phyloP scores from a whole-genome alignment of 2,113 vertebrate species.

The Peromyscus californicus region DNA sequence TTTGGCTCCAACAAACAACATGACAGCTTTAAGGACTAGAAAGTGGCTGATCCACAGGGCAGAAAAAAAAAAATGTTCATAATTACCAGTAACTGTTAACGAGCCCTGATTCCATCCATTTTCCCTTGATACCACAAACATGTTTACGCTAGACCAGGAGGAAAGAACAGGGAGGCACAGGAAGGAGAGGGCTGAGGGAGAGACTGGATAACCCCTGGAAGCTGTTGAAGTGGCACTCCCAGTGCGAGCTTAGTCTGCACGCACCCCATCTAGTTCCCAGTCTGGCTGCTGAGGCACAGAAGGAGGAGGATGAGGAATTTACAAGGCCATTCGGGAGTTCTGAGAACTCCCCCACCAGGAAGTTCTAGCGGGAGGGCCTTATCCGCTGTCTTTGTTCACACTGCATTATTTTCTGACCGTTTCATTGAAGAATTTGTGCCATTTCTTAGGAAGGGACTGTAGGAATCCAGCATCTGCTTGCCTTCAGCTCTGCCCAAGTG shows the following conservation, averaged over 20 bases:
- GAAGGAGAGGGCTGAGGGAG: neutral
- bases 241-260: fast-evolving
- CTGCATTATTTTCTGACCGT: neutral
- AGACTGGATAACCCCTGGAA: neutral
- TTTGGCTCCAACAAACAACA: neutral
- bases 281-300: too few species aligned
- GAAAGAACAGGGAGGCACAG: neutral
- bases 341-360: neutral
- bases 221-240: too few species aligned
- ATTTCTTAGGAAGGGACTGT: neutral
- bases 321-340: neutral
- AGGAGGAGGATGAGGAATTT: neutral
- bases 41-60: neutral
- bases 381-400: too few species aligned
- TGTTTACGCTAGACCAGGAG: neutral
- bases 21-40: neutral
- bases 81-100: neutral
- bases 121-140: neutral
- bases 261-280: neutral
- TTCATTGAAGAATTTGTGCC: neutral
- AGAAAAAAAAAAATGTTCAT: neutral
- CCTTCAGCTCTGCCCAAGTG: neutral
- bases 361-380: neutral
- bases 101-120: neutral
- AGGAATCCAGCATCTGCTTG: neutral